Conservation (phyloP, 92 coral and sea anemone genomes). For the Heliopora coerulea region DNA sequence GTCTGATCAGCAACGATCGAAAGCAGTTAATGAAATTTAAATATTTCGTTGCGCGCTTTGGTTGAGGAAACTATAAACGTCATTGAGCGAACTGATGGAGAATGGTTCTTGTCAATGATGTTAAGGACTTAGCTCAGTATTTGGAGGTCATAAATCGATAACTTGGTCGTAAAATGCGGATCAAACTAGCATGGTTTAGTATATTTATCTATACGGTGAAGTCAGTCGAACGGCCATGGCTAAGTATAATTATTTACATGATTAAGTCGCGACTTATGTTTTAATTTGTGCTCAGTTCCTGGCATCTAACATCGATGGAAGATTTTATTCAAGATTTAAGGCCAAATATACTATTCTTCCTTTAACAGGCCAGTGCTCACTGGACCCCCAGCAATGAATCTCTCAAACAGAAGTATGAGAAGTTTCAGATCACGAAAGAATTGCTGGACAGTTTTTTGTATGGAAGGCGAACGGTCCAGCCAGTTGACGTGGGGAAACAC, state of each 20-base stretch:
- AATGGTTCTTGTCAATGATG: too few species aligned
- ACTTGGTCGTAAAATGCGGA: too few species aligned
- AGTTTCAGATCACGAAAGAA: slow-evolving; percentile 13
- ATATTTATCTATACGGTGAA: too few species aligned
- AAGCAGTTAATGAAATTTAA: not conserved
- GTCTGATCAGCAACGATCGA: not conserved
- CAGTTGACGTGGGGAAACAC: slow-evolving; percentile 1
- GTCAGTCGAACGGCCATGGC: too few species aligned
- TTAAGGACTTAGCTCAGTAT: too few species aligned
- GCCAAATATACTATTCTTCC: not conserved
- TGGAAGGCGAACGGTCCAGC: not conserved
- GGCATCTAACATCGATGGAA: too few species aligned
- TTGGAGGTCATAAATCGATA: too few species aligned
- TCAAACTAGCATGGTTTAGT: too few species aligned
- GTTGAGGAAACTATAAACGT: not conserved
- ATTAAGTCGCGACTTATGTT: too few species aligned
- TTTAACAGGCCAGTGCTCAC: slow-evolving; percentile 2
- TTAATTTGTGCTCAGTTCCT: too few species aligned
- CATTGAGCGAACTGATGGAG: too few species aligned
- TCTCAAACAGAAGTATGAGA: not conserved
- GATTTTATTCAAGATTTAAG: not conserved
- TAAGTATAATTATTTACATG: too few species aligned
- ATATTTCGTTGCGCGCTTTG: not conserved
- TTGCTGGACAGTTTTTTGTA: slow-evolving; percentile 36
- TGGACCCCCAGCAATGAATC: not conserved